These are phyloP conservation scores for Phaedon cochleariae DNA, from an alignment of 2,888 invertebrate genomes.

Conservation along the genomic window DNA sequence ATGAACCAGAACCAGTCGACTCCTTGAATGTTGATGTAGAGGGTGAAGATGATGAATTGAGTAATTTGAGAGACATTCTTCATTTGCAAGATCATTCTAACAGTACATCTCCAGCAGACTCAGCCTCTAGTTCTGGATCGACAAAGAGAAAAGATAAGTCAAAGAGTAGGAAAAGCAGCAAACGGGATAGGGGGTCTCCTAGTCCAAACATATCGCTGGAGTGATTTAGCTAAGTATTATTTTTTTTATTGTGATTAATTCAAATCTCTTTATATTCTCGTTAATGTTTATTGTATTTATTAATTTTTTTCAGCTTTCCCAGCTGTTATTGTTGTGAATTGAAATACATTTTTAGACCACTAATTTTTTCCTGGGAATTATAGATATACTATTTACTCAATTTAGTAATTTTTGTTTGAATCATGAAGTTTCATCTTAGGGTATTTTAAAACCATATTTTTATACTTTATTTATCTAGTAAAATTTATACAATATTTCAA, in stretches of 20 bases:
- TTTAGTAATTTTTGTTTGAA: not conserved
- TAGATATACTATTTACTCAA: not conserved
- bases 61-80: slow-evolving; percentile 55
- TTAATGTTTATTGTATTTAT: slow-evolving; percentile 13
- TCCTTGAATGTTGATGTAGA: slow-evolving; percentile 56
- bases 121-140: slow-evolving; percentile 53
- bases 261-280: not conserved
- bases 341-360: not conserved
- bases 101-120: slow-evolving; percentile 57
- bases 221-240: slow-evolving; percentile 33
- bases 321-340: slow-evolving; percentile 21
- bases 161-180: slow-evolving; percentile 53
- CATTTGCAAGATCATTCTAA: slow-evolving; percentile 56
- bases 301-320: slow-evolving; percentile 26
- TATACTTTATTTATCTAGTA: slow-evolving; percentile 18
- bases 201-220: slow-evolving; percentile 50
- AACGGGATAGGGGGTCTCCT: slow-evolving; percentile 54
- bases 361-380: no score
- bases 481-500: slow-evolving; percentile 1
- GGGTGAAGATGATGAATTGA: slow-evolving; percentile 57
- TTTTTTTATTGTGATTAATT: not conserved
- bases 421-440: not conserved
- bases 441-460: not conserved
- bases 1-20: slow-evolving; percentile 49
- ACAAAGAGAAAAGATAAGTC: slow-evolving; percentile 54